Base-by-base conservation (phyloP, 2,888 invertebrate genomes). In the Trachelus tabidus region DNA sequence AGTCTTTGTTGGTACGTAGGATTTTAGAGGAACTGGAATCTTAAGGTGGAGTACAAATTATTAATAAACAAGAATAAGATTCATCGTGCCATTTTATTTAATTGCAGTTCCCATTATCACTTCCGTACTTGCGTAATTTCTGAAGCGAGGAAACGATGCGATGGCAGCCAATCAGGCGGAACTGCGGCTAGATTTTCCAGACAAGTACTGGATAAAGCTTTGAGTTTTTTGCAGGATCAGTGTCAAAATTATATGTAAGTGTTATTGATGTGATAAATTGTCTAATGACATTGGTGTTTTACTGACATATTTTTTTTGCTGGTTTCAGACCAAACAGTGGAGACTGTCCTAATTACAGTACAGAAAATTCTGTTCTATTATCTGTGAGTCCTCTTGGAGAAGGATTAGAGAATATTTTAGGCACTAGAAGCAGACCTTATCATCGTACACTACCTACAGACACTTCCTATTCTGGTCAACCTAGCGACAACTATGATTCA, bases 191-290 rank as follows among this genome's bases (percentile, higher is more conserved):
- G 90, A 83, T 94, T 94, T 85, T 92, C 94, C 0, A 89, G 90
- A 11, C 93, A 94, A 85, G 93, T 93, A 76, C 91, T 94, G 69
- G 93, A 94, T 82, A 94, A 94, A 83, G 94, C 94, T 1, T 87
- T 94, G 73, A 93, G 93, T 81, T 94, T 94, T 84, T 89, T 94
- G 4, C 93, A 93, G 78, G 93, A 94, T 82, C 94, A 94, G 85
- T 94, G 94, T 87, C 90, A 92, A 75, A 93, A 94, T 85, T 94
- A 94, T 87, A 93, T 93, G 94, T 94, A 88, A 93, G 92, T 90
- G 78, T 75, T 30, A 73, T 4, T 74, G 6, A 11, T 79, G 76
- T n/a, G 11, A 73, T 23, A 30, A 11, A 73, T 76, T 37, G 12
- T 12, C 30, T 69, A 11, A 34, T 73, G 33, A 23, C 76, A 73